Base-by-base conservation (phyloP, 2,113 vertebrate species). In the Fulica atra region DNA sequence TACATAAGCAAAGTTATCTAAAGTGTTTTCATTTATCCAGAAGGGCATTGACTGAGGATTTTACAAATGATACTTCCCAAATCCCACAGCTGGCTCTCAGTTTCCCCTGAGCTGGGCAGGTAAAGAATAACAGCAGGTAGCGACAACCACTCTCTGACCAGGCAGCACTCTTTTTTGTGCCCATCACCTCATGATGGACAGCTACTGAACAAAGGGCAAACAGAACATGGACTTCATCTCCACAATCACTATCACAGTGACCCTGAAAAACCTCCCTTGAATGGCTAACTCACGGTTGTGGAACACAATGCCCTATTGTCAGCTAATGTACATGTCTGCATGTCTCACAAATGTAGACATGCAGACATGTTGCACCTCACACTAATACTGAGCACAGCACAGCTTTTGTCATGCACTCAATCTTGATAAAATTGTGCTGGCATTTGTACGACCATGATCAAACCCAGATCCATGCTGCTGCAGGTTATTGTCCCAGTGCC, bases 171-270 rank as follows among this genome's bases (percentile, higher is more conserved):
- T 51, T 33, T 35, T 48, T 38, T 17, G 16, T 38, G 70, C 5
- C 19, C 56, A 35, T 1, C n/a, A 40, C 54, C 20, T 66, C 2
- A 1, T 33, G n/a, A 66, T 1, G 4, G 24, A n/a, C 19, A 36
- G 21, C 31, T 50, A 36, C 28, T 36, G 24, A 85, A 60, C 8
- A 74, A 63, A 60, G 14, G 19, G 25, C 36, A 88, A 91, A 64
- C 12, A 61, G 9, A 88, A 56, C 24, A 20, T 0, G 7, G 18
- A 56, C 11, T 40, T 61, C 44, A 50, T 24, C 18, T 44, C 69
- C 51, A 20, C 13, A 11, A 61, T 46, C 56, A 81, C 26, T 11
- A 46, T 28, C 7, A 8, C 17, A 21, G 78, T 66, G 21, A 63
- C 15, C 13, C 88, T 48, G 50, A 84, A 81, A 69, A 69, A 33